A percentile compares a stretch with the other conserved stretches of the same genome.
phyloP scores from a whole-genome alignment of 2,113 vertebrate genomes.

The Hemichromis elongatus region DNA sequence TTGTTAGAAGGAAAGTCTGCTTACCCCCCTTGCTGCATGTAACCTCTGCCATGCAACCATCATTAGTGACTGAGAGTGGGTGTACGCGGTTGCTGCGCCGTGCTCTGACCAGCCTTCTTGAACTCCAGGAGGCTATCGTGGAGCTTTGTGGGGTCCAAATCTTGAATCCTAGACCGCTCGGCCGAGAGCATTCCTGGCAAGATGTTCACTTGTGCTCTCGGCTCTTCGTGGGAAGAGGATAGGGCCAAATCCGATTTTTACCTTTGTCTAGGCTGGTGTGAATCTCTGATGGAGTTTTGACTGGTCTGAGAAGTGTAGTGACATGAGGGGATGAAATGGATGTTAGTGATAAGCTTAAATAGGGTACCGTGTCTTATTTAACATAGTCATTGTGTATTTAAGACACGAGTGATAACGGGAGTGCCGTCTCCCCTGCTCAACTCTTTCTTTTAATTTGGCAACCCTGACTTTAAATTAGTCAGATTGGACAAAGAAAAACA shows the following conservation, averaged over 20 bases:
- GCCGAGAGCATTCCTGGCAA: background rate
- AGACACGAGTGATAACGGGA: background rate
- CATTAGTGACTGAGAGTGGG: conserved; percentile 53
- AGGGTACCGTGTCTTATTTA: background rate
- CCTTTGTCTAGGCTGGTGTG: background rate
- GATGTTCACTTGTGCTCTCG: conserved; percentile 4
- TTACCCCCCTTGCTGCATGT: conserved; percentile 46
- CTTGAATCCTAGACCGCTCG: conserved; percentile 9
- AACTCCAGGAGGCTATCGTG: conserved; percentile 25
- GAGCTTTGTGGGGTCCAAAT: conserved; percentile 1
- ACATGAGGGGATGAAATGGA: background rate
- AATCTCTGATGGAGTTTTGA: conserved; percentile 38
- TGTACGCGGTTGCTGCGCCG: conserved; percentile 1
- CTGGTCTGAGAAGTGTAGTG: conserved; percentile 1
- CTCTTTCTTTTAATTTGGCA: background rate
- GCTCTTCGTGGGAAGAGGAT: background rate
- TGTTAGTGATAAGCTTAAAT: background rate
- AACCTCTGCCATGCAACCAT: conserved; percentile 44
- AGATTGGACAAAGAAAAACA: background rate
- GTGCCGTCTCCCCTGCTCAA: background rate
- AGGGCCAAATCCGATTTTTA: conserved; percentile 38
- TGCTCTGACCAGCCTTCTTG: conserved; percentile 16
- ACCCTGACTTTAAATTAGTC: background rate
- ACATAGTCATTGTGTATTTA: background rate
- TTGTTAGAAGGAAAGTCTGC: conserved; percentile 60